Percentiles rank a stretch among this genome's conserved stretches.
Conservation (phyloP, 2,888 invertebrate genomes). For the Nycteola revayana region DNA sequence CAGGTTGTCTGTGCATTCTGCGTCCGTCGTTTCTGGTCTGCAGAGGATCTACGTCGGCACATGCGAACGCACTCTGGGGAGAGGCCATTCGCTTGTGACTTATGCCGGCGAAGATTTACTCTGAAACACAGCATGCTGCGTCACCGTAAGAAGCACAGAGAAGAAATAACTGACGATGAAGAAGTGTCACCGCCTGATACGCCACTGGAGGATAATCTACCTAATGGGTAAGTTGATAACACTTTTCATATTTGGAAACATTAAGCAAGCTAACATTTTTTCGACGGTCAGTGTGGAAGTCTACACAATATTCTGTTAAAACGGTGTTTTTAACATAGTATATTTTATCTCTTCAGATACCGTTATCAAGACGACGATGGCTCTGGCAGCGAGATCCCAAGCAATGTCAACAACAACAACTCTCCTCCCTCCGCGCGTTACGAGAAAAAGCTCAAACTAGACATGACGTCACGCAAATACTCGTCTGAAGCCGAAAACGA, state of each 20-base stretch:
- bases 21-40: slow-evolving; percentile 96
- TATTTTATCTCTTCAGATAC: slow-evolving; percentile 55
- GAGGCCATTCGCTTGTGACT: slow-evolving; percentile 94
- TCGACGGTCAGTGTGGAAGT: too few relatives aligned
- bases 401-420: slow-evolving; percentile 79
- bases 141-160: slow-evolving; percentile 92
- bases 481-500: slow-evolving; percentile 75
- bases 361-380: slow-evolving; percentile 72
- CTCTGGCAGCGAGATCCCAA: slow-evolving; percentile 71
- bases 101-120: slow-evolving; percentile 93
- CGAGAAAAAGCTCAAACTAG: slow-evolving; percentile 77
- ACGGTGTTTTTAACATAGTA: too few relatives aligned
- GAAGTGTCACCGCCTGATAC: slow-evolving; percentile 72
- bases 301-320: too few relatives aligned
- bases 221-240: slow-evolving; percentile 58
- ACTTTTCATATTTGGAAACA: too few relatives aligned
- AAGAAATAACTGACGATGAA: slow-evolving; percentile 81
- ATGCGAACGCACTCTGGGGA: slow-evolving; percentile 97
- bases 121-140: slow-evolving; percentile 97
- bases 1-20: slow-evolving; percentile 95
- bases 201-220: slow-evolving; percentile 58
- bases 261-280: too few relatives aligned
- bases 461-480: slow-evolving; percentile 75
- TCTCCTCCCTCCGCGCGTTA: slow-evolving; percentile 80
- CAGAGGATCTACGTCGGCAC: slow-evolving; percentile 95